phyloP scores from a whole-genome alignment of 2,113 vertebrate genomes.

The Passer domesticus region DNA sequence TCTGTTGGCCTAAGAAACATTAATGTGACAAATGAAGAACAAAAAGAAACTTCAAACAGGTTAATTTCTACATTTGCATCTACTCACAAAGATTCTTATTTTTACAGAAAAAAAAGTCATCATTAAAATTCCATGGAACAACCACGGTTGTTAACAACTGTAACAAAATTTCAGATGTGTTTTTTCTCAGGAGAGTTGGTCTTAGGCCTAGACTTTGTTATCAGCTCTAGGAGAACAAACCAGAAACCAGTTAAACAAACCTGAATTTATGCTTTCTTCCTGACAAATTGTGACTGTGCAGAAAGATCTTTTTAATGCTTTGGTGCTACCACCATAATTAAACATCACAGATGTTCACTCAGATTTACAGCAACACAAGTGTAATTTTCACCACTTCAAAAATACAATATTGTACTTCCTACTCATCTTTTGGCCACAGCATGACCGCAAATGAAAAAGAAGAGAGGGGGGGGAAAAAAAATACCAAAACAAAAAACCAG shows the following conservation, averaged over 20 bases:
- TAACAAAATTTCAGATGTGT: neutral
- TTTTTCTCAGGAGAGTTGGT: neutral
- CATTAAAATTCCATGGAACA: neutral
- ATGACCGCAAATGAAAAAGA: neutral
- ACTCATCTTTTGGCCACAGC: neutral
- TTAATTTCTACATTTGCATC: neutral
- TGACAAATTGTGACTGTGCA: neutral
- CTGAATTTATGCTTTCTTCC: neutral
- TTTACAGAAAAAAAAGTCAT: neutral
- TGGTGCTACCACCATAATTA: neutral
- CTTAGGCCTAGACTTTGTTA: neutral
- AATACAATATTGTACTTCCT: neutral
- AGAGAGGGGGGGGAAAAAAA: accelerated
- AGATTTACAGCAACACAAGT: neutral
- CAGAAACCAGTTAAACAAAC: neutral
- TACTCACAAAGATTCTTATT: neutral
- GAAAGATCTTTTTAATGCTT: neutral
- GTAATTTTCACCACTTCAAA: neutral
- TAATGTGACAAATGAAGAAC: neutral
- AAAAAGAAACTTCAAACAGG: neutral
- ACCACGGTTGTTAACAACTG: neutral
- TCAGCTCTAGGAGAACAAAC: neutral
- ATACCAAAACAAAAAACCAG: too few relatives aligned
- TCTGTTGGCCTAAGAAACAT: slow-evolving; percentile 7
- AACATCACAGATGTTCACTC: neutral